Evolutionary conservation across 2,797 vertebrate species (phyloP).

Genomic region (Ceryle rudis): DNA sequence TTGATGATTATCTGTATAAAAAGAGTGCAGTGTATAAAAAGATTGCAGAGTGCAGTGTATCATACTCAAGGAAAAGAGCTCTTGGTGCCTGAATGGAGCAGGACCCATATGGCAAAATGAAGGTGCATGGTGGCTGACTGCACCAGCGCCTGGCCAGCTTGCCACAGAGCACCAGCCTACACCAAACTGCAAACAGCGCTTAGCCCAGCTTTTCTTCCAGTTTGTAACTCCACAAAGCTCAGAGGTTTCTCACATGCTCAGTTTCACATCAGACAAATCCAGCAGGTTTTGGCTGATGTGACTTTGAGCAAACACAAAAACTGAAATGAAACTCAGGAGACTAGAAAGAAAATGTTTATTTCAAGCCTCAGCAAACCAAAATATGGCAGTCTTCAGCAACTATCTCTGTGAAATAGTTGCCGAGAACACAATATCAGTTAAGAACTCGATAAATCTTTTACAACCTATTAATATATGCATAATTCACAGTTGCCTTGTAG

Average conservation of each 20-base stretch:
- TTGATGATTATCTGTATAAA: neutral
- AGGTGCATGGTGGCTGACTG: neutral
- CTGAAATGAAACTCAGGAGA: neutral
- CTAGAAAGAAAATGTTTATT: neutral
- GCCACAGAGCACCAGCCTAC: neutral
- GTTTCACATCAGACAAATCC: neutral
- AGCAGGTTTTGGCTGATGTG: neutral
- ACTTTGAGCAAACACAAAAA: neutral
- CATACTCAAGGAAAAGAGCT: neutral
- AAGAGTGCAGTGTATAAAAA: neutral
- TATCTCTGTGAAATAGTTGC: constrained; percentile 35
- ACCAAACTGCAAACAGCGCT: neutral
- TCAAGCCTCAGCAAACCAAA: neutral
- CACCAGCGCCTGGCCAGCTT: rapidly evolving
- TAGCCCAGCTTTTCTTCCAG: neutral
- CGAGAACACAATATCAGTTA: neutral
- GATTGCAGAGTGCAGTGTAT: neutral
- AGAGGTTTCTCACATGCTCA: neutral
- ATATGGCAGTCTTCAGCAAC: neutral
- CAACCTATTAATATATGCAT: constrained; percentile 9
- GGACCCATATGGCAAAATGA: rapidly evolving
- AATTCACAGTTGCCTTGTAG: constrained; percentile 40
- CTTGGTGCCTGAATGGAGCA: neutral
- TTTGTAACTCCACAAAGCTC: neutral
- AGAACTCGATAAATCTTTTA: constrained; percentile 45